Evolutionary conservation across 2,113 vertebrate species (phyloP).

Genomic region (Euleptes europaea): DNA sequence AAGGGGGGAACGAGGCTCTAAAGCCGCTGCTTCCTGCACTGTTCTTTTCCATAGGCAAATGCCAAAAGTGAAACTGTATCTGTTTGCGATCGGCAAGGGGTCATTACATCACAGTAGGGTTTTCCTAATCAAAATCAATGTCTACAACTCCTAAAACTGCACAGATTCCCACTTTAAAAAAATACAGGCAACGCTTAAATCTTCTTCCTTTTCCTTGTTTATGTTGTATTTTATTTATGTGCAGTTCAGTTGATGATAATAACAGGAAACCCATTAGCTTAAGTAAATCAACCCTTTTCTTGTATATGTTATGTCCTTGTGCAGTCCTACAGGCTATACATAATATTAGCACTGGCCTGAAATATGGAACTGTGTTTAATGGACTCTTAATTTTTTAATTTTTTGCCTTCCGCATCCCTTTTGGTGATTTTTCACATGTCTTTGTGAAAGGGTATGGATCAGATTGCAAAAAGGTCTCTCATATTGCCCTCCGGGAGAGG

Average conservation of each 20-base stretch:
- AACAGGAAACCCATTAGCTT: conserved; percentile 39
- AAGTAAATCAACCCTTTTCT: conserved; percentile 23
- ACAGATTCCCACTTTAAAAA: conserved; percentile 17
- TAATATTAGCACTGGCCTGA: neutral
- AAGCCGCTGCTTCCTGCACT: conserved; percentile 31
- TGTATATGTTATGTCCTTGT: neutral
- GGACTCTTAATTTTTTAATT: neutral
- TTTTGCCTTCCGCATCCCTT: neutral
- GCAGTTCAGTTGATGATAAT: conserved; percentile 9
- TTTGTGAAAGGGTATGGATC: neutral
- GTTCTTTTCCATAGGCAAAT: neutral
- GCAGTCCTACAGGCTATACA: neutral
- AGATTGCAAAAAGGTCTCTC: neutral
- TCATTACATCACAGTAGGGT: neutral
- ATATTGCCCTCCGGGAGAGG: no score
- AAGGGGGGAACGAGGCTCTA: conserved; percentile 35
- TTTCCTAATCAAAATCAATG: neutral
- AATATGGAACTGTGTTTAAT: neutral
- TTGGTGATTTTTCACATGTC: neutral
- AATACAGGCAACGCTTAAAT: conserved; percentile 9
- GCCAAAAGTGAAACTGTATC: conserved; percentile 6
- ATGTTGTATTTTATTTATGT: conserved; percentile 52
- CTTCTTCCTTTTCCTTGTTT: conserved; percentile 20
- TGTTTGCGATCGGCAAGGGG: conserved; percentile 1
- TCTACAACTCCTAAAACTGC: neutral